phyloP scores from a whole-genome alignment of 2,797 vertebrate species.

The Coracias cyanogaster region DNA sequence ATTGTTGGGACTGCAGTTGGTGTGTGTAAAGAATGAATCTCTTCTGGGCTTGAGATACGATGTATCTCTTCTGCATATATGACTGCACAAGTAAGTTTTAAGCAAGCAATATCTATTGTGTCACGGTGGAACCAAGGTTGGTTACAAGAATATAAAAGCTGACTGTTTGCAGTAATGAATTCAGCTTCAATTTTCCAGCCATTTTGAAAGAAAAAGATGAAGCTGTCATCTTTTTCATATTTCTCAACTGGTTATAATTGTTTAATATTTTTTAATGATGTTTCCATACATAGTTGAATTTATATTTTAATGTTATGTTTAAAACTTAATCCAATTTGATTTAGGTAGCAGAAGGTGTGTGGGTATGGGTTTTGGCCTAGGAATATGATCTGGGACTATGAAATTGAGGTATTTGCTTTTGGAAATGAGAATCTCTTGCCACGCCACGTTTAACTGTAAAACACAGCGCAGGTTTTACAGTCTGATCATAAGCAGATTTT shows the following conservation, averaged over 20 bases:
- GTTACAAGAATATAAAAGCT: not conserved
- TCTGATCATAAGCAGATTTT: not conserved
- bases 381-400: not conserved
- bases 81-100: not conserved
- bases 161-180: not conserved
- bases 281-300: not conserved
- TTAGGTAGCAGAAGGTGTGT: conserved; percentile 10
- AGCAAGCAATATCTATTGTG: not conserved
- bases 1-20: not conserved
- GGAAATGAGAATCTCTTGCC: not conserved
- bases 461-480: not conserved
- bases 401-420: not conserved
- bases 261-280: not conserved
- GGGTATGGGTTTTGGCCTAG: not conserved
- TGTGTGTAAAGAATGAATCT: not conserved
- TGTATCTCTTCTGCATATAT: not conserved
- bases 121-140: not conserved
- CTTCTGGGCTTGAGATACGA: not conserved
- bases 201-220: not conserved
- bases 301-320: not conserved
- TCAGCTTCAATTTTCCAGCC: not conserved
- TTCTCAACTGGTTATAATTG: not conserved
- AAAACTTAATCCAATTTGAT: not conserved
- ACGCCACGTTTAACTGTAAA: not conserved
- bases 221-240: not conserved